Conservation (phyloP, 2,888 invertebrate genomes). For the Zaprionus lineosus region DNA sequence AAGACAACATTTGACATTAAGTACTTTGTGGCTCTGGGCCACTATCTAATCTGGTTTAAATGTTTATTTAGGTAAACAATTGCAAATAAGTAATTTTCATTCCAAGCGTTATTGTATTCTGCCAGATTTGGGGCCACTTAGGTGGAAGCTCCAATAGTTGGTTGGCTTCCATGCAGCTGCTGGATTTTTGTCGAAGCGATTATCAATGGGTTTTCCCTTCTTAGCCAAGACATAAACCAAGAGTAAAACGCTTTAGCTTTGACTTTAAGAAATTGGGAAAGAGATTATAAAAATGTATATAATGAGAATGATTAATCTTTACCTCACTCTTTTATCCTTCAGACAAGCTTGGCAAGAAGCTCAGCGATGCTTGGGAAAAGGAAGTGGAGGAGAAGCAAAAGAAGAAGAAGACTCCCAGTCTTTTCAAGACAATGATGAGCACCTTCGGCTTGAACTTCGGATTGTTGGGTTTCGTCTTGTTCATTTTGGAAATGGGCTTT, state of each 20-base stretch:
- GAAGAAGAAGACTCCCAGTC: constrained; percentile 83
- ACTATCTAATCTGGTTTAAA: constrained; percentile 50
- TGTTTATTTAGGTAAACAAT: constrained; percentile 46
- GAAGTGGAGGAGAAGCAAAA: constrained; percentile 83
- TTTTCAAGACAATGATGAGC: constrained; percentile 82
- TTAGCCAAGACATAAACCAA: no score
- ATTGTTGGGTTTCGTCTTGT: constrained; percentile 85
- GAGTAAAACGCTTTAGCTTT: no score
- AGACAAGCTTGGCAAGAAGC: constrained; percentile 84
- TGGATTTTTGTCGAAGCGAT: no score
- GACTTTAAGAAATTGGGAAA: no score
- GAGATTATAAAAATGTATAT: no score
- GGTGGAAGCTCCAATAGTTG: no score
- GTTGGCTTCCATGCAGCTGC: no score
- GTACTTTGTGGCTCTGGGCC: constrained; percentile 25
- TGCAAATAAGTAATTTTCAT: constrained; percentile 19
- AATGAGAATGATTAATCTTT: no score
- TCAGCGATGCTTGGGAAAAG: constrained; percentile 85
- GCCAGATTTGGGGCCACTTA: no score
- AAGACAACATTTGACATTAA: constrained; percentile 39
- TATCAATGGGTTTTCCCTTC: no score
- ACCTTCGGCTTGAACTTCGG: constrained; percentile 86
- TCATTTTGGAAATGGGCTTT: constrained; percentile 86
- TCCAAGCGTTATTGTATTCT: neutral
- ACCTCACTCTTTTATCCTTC: constrained; percentile 34